Base-by-base conservation (phyloP, 2,797 vertebrate genomes). In the Rhyacichthys aspro region DNA sequence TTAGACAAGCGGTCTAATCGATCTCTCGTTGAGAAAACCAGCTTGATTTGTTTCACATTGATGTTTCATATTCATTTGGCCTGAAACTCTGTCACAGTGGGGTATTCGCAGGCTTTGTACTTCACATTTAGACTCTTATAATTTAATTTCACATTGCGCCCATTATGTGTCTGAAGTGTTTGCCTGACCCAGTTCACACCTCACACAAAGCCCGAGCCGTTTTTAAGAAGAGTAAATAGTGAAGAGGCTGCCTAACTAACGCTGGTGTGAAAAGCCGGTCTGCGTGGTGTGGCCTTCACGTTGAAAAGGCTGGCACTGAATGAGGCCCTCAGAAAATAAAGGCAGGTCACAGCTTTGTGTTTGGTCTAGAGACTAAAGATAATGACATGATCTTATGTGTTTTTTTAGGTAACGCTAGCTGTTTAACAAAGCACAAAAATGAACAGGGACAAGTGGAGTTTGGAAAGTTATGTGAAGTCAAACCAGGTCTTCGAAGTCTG, bases 151-250 rank as follows among this genome's bases (percentile, higher is more conserved):
- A 65, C 36, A 49, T 28, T 39, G 16, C 34, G 12, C 63, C 45
- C 46, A 36, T 67, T 64, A 62, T 23, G 39, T 43, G 61, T 70
- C 36, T 74, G 7, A 55, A 72, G 61, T 57, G 23, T 62, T 70
- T 70, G 44, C 47, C 62, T 44, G 41, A 46, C 46, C 54, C 53
- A 53, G 67, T 79, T 86, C 63, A 70, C 60, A 75, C 38, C 50
- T 70, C 39, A 32, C 17, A 71, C 59, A 64, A 66, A 70, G 38
- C 36, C 54, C 39, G 63, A 70, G 38, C 36, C 54, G 37, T 61
- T 47, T 62, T 72, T 62, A 46, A 47, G 45, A 70, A 50, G 3
- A 43, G 43, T 33, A 57, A 77, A 77, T 28, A 44, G 60, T 70
- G 57, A 58, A 74, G 64, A 76, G 2, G 34, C 37, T 5, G 23